Percentiles rank a stretch among this genome's conserved stretches.
Conservation (phyloP, 2,113 vertebrate species). For the Tringa solitaria region DNA sequence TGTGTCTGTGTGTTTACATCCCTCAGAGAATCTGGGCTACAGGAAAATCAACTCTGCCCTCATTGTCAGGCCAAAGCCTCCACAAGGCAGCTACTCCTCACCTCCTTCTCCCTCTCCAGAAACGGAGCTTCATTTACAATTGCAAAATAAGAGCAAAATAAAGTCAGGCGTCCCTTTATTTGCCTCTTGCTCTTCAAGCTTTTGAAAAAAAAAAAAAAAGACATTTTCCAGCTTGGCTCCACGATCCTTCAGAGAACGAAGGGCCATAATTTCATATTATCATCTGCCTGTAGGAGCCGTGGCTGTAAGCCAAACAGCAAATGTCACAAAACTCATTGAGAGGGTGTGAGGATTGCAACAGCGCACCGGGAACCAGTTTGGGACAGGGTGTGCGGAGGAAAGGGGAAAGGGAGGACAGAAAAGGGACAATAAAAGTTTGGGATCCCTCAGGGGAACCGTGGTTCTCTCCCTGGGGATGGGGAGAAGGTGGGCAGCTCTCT, state of each 20-base stretch:
- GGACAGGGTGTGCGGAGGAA: not conserved
- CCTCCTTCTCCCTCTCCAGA: not conserved
- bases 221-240: not conserved
- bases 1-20: not conserved
- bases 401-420: not conserved
- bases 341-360: not conserved
- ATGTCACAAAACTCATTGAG: slow-evolving; percentile 1
- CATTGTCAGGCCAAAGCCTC: not conserved
- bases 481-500: not conserved
- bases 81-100: not conserved
- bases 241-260: not conserved
- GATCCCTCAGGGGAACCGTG: accelerated
- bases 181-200: not conserved
- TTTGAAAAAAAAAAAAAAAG: not conserved
- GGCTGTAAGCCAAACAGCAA: slow-evolving; percentile 12
- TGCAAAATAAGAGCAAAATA: not conserved
- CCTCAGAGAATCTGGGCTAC: not conserved
- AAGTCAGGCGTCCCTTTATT: not conserved
- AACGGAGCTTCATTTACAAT: not conserved
- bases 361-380: not conserved
- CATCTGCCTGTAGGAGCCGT: not conserved
- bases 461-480: not conserved
- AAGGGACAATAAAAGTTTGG: not conserved
- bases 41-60: not conserved
- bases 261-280: not conserved